Conservation (phyloP, 2,797 vertebrate species). For the Lepus oiostolus region DNA sequence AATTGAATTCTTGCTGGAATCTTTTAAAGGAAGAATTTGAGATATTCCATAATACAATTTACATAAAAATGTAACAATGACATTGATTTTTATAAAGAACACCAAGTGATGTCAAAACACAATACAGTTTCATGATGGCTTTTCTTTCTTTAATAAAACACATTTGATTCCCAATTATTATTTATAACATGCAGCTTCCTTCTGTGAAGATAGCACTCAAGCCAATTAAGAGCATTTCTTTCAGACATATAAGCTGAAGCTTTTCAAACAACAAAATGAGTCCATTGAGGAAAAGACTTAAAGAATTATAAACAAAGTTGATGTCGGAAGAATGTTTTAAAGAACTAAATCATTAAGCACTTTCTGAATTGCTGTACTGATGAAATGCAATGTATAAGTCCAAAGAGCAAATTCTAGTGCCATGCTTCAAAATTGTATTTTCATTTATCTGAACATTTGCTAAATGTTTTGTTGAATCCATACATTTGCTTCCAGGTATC, state of each 20-base stretch:
- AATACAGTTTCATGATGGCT: conserved; percentile 53
- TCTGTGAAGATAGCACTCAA: conserved; percentile 78
- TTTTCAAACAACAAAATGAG: conserved; percentile 81
- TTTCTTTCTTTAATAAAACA: conserved; percentile 73
- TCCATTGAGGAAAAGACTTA: conserved; percentile 72
- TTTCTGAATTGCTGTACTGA: conserved; percentile 18
- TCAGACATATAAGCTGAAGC: conserved; percentile 45
- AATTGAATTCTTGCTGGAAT: conserved; percentile 74
- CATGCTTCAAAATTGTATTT: neutral
- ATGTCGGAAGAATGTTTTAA: conserved; percentile 66
- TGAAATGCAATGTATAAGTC: conserved; percentile 26
- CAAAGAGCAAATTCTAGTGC: neutral
- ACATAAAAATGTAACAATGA: conserved; percentile 76
- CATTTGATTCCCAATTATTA: conserved; percentile 79
- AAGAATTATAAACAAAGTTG: conserved; percentile 77
- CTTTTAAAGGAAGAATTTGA: conserved; percentile 68
- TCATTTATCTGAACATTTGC: neutral
- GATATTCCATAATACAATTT: conserved; percentile 77
- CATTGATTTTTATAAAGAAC: conserved; percentile 70
- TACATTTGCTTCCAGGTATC: neutral
- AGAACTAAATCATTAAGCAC: conserved; percentile 68
- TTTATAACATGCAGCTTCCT: conserved; percentile 74
- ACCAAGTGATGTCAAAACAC: conserved; percentile 74
- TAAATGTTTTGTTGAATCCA: neutral
- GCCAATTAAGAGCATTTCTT: conserved; percentile 76